These are phyloP conservation scores for Corapipo altera DNA, from an alignment of 2,113 vertebrate species.

Conservation along the genomic window DNA sequence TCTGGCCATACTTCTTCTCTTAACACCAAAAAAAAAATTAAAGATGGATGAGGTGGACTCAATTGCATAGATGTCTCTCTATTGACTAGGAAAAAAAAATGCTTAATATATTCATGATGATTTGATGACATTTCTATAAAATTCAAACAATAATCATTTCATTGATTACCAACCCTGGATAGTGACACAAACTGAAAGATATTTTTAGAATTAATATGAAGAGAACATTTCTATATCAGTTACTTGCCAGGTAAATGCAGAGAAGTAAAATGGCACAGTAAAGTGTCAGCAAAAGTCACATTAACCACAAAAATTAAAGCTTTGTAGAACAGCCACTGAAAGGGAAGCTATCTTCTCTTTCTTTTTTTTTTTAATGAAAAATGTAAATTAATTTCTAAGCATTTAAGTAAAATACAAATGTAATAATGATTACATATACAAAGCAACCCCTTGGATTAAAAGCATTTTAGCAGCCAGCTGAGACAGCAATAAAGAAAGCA, in stretches of 20 bases:
- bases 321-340: constrained; percentile 3
- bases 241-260: constrained; percentile 5
- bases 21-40: neutral
- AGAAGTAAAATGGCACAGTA: neutral
- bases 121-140: neutral
- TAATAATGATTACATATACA: neutral
- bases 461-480: neutral
- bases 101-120: neutral
- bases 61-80: neutral
- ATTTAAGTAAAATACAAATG: neutral
- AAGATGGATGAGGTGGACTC: neutral
- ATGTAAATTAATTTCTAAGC: neutral
- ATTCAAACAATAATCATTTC: neutral
- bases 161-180: neutral
- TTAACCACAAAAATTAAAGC: constrained; percentile 8
- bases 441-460: neutral
- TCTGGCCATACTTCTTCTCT: neutral
- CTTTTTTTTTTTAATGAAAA: neutral
- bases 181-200: neutral
- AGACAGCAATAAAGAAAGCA: neutral
- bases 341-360: neutral
- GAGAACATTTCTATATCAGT: neutral
- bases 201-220: constrained; percentile 1
- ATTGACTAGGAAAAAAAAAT: neutral
- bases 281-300: neutral